Conservation (phyloP, 2,888 invertebrate species). For the Hyppa rectilinea region DNA sequence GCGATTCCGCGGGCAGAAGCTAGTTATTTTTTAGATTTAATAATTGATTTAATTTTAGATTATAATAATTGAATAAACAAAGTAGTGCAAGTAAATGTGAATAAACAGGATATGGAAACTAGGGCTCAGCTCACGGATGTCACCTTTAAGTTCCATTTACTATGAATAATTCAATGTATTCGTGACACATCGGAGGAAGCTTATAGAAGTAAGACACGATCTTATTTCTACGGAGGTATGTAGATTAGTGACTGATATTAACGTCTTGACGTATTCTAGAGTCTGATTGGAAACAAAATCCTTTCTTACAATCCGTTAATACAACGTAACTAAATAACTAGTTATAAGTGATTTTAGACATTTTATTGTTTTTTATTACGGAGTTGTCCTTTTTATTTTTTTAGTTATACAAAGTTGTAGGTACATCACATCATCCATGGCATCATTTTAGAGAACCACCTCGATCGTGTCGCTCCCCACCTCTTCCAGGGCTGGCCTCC, state of each 20-base stretch:
- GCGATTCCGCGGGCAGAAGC: too few species aligned
- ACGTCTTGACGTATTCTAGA: slow-evolving; percentile 1
- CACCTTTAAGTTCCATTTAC: slow-evolving; percentile 45
- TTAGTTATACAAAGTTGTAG: too few species aligned
- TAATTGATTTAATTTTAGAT: too few species aligned
- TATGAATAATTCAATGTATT: slow-evolving; percentile 53
- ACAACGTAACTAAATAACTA: not conserved
- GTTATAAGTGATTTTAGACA: too few species aligned
- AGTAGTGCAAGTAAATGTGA: slow-evolving; percentile 5
- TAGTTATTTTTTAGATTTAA: too few species aligned
- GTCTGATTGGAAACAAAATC: not conserved
- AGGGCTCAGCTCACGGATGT: slow-evolving; percentile 48
- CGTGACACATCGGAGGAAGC: slow-evolving; percentile 31
- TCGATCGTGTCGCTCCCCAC: too few species aligned
- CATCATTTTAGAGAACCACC: too few species aligned
- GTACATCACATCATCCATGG: too few species aligned
- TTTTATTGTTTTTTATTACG: too few species aligned
- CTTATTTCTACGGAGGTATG: slow-evolving; percentile 8
- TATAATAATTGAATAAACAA: not conserved
- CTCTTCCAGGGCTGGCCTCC: too few species aligned
- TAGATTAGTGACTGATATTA: slow-evolving; percentile 14
- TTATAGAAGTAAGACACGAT: slow-evolving; percentile 19
- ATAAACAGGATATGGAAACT: slow-evolving; percentile 52
- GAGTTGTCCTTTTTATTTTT: too few species aligned
- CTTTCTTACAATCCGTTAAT: not conserved